Evolutionary conservation across 2,888 invertebrate genomes (phyloP).

Genomic region (Nipponacmea schrenckii): DNA sequence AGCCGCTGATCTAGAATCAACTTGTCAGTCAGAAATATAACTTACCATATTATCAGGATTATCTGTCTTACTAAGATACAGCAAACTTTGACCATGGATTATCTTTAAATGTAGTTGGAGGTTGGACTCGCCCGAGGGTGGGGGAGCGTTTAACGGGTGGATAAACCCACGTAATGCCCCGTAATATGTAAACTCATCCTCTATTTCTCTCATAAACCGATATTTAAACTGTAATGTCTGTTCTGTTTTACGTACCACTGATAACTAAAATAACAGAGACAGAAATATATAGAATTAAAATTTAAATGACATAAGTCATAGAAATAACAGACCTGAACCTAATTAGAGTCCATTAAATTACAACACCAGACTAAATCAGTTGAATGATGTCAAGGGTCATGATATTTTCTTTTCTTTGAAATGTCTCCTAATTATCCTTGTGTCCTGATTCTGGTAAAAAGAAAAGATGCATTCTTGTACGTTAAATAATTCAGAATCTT

Average conservation of each 20-base stretch:
- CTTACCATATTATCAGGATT: slow-evolving; percentile 35
- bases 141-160: slow-evolving; percentile 74
- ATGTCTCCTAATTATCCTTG: too few relatives aligned
- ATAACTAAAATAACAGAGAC: slow-evolving; percentile 69
- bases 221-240: slow-evolving; percentile 80
- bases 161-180: slow-evolving; percentile 78
- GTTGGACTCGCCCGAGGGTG: slow-evolving; percentile 32
- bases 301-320: neutral
- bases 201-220: slow-evolving; percentile 66
- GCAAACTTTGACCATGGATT: slow-evolving; percentile 31
- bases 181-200: slow-evolving; percentile 29
- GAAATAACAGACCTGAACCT: too few relatives aligned
- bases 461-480: too few relatives aligned
- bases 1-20: too few relatives aligned
- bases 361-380: too few relatives aligned
- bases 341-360: too few relatives aligned
- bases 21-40: too few relatives aligned
- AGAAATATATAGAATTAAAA: neutral
- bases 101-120: slow-evolving; percentile 39
- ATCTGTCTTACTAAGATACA: slow-evolving; percentile 49
- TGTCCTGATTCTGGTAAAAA: too few relatives aligned
- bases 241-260: slow-evolving; percentile 86
- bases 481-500: slow-evolving; percentile 26
- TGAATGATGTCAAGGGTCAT: too few relatives aligned
- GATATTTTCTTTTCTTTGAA: too few relatives aligned